phyloP scores from a whole-genome alignment of 1,140 invertebrate species.

The Ceratitis capitata region DNA sequence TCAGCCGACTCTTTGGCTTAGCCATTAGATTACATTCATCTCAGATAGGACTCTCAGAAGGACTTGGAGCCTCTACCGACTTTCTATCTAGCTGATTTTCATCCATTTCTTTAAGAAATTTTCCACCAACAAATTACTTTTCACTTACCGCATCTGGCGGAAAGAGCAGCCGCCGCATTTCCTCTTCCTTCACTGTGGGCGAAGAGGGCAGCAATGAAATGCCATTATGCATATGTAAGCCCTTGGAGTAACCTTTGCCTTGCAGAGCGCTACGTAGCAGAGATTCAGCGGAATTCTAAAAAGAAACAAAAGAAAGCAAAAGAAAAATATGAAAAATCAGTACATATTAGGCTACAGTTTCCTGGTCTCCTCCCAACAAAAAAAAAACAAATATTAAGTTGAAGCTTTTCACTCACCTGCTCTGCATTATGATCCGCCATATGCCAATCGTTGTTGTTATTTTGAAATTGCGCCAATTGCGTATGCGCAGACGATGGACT shows the following conservation, averaged over 20 bases:
- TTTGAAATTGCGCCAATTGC: constrained; percentile 69
- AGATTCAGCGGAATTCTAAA: constrained; percentile 73
- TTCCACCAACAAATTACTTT: too few species aligned
- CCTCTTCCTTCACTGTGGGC: constrained; percentile 66
- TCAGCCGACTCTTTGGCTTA: too few species aligned
- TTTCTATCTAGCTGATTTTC: neutral
- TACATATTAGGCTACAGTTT: neutral
- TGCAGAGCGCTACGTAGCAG: constrained; percentile 82
- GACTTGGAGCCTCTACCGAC: neutral
- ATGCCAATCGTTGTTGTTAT: constrained; percentile 85
- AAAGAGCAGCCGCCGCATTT: constrained; percentile 66
- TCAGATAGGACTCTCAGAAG: neutral
- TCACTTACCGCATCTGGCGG: constrained; percentile 55
- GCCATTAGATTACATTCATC: too few species aligned
- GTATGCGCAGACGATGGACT: constrained; percentile 61
- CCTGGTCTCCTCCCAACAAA: neutral
- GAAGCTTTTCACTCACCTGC: constrained; percentile 55
- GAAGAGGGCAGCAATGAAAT: constrained; percentile 54
- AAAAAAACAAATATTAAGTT: neutral
- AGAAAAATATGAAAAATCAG: neutral
- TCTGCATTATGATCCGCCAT: constrained; percentile 75
- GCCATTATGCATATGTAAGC: constrained; percentile 70
- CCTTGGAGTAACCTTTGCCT: constrained; percentile 71
- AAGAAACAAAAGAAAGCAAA: neutral
- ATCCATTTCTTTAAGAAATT: neutral